Conservation (phyloP, 2,113 vertebrate genomes). For the Strix aluco region DNA sequence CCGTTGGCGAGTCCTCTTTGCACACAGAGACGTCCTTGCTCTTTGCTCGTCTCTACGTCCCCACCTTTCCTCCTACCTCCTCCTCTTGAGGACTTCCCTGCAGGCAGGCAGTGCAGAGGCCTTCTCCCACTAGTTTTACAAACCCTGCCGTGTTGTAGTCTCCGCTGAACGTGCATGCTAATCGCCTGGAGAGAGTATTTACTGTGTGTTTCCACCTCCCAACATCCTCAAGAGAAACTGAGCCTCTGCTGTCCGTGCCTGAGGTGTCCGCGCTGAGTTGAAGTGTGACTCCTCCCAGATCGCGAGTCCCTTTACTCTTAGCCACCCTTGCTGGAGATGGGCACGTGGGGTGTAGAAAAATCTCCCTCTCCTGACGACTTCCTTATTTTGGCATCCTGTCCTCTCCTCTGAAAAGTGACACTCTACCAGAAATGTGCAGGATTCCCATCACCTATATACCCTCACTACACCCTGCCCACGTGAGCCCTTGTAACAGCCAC, state of each 20-base stretch:
- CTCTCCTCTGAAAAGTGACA: neutral
- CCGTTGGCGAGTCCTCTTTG: neutral
- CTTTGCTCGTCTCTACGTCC: neutral
- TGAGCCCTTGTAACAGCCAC: neutral
- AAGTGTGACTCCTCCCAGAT: neutral
- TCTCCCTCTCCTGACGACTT: neutral
- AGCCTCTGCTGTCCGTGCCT: neutral
- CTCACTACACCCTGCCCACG: neutral
- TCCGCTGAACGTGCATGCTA: fast-evolving
- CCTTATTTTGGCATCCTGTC: neutral
- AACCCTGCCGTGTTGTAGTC: neutral
- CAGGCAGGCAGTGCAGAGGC: neutral
- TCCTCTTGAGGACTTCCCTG: neutral
- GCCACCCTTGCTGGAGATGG: neutral
- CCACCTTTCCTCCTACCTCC: neutral
- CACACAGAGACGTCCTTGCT: neutral
- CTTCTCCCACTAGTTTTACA: neutral
- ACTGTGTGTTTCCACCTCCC: neutral
- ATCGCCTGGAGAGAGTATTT: neutral
- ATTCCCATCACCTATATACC: neutral
- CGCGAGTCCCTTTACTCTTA: neutral
- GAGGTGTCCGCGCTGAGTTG: neutral
- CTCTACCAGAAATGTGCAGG: neutral
- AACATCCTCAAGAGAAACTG: neutral
- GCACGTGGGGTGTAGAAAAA: neutral